Conservation (phyloP, 92 coral and sea anemone species). For the Siderastrea radians region DNA sequence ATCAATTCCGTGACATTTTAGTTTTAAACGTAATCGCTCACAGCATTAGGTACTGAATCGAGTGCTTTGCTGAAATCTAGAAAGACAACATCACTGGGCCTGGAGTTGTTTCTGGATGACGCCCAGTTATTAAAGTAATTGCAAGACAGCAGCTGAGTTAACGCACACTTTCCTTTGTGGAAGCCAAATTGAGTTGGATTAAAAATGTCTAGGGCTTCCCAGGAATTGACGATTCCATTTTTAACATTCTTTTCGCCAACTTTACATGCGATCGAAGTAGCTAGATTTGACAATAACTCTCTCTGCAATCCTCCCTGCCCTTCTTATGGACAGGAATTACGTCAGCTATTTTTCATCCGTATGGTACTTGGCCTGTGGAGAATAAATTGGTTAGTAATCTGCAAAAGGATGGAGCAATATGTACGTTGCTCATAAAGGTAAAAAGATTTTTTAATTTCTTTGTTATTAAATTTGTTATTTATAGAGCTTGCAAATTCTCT, state of each 20-base stretch:
- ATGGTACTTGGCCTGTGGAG: slow-evolving; percentile 10
- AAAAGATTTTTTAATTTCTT: no score
- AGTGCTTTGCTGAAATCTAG: no score
- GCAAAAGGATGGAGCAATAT: slow-evolving; percentile 1
- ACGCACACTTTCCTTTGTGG: not conserved
- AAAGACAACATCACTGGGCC: not conserved
- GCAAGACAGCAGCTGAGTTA: slow-evolving; percentile 10
- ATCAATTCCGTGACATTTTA: not conserved
- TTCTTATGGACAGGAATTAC: slow-evolving; percentile 15
- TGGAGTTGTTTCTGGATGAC: slow-evolving; percentile 2
- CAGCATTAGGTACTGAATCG: no score
- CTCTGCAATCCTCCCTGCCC: slow-evolving; percentile 9
- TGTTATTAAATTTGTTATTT: no score
- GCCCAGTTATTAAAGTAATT: slow-evolving; percentile 18
- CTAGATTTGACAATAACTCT: not conserved
- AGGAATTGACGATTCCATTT: not conserved
- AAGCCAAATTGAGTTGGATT: slow-evolving; percentile 17
- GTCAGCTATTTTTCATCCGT: slow-evolving; percentile 16
- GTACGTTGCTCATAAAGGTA: no score
- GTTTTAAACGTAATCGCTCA: no score
- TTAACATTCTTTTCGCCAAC: slow-evolving; percentile 10
- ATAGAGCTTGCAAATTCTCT: no score
- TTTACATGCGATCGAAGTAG: slow-evolving; percentile 16
- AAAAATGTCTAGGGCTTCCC: slow-evolving; percentile 9
- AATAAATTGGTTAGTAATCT: not conserved